These are phyloP conservation scores for Callaeas wilsoni DNA, from an alignment of 2,113 vertebrate species.

Conservation along the genomic window DNA sequence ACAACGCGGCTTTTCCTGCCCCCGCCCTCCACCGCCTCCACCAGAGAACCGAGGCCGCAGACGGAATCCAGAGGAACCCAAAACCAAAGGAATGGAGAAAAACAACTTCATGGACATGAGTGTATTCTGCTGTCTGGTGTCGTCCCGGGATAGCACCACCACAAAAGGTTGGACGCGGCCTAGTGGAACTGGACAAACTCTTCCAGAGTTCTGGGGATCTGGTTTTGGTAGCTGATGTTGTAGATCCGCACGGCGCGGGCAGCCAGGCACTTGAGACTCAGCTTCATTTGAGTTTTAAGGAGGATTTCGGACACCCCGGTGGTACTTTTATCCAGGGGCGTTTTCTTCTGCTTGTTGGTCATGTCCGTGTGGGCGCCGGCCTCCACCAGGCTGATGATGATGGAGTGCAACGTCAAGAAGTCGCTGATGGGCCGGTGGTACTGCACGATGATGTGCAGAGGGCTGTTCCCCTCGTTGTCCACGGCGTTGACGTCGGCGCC, in stretches of 20 bases:
- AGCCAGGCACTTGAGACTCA: constrained; percentile 98
- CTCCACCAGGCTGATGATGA: constrained; percentile 96
- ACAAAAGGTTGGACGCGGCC: constrained; percentile 20
- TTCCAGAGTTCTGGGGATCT: constrained; percentile 95
- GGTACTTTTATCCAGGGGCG: constrained; percentile 94
- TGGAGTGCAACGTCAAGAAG: constrained; percentile 94
- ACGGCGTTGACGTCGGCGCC: constrained; percentile 89
- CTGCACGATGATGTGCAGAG: constrained; percentile 94
- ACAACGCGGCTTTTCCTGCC: background rate
- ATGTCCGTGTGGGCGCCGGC: constrained; percentile 96
- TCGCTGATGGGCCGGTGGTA: constrained; percentile 99
- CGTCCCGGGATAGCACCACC: constrained; percentile 67
- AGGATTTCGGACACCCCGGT: constrained; percentile 97
- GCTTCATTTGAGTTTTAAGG: constrained; percentile 98
- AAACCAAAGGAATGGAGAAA: background rate
- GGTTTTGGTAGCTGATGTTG: constrained; percentile 91
- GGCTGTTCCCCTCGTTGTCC: constrained; percentile 90
- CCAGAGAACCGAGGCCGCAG: background rate
- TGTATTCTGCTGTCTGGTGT: constrained; percentile 55
- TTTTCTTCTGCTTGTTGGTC: constrained; percentile 97
- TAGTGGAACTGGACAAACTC: constrained; percentile 97
- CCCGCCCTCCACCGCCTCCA: background rate
- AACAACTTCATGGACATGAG: background rate
- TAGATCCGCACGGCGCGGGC: constrained; percentile 91
- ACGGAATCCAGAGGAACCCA: constrained; percentile 2